phyloP scores from a whole-genome alignment of 1,140 invertebrate genomes.

The Drosophila sproati region DNA sequence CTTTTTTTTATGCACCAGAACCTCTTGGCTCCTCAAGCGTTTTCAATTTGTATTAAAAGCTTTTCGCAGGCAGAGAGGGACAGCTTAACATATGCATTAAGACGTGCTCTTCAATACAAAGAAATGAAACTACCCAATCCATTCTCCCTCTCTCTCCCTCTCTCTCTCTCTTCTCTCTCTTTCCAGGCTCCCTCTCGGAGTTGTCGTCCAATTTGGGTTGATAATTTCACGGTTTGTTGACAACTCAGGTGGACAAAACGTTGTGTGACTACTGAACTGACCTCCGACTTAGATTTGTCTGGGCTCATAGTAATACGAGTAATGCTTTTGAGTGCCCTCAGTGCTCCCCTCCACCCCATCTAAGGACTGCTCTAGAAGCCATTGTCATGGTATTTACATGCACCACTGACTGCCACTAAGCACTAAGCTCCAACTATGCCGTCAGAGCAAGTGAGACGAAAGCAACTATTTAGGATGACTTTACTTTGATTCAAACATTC shows the following conservation, averaged over 20 bases:
- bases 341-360: not conserved
- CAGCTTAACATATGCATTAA: slow-evolving; percentile 76
- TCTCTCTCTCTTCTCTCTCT: not conserved
- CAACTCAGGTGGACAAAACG: slow-evolving; percentile 78
- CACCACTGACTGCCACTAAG: slow-evolving; percentile 68
- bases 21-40: slow-evolving; percentile 51
- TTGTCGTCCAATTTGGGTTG: slow-evolving; percentile 79
- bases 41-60: slow-evolving; percentile 83
- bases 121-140: slow-evolving; percentile 29
- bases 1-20: slow-evolving; percentile 61
- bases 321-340: slow-evolving; percentile 61
- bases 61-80: slow-evolving; percentile 48
- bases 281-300: slow-evolving; percentile 35
- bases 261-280: slow-evolving; percentile 44
- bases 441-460: slow-evolving; percentile 15
- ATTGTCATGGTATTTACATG: slow-evolving; percentile 82
- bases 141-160: not conserved
- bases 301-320: slow-evolving; percentile 41
- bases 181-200: slow-evolving; percentile 28
- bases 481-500: slow-evolving; percentile 68
- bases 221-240: slow-evolving; percentile 84
- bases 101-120: slow-evolving; percentile 45
- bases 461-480: slow-evolving; percentile 30
- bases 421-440: slow-evolving; percentile 66
- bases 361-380: slow-evolving; percentile 16